A percentile compares a stretch with the other conserved stretches of the same genome.
Conservation (phyloP, 2,888 invertebrate genomes). For the Cryptocephalus moraei region DNA sequence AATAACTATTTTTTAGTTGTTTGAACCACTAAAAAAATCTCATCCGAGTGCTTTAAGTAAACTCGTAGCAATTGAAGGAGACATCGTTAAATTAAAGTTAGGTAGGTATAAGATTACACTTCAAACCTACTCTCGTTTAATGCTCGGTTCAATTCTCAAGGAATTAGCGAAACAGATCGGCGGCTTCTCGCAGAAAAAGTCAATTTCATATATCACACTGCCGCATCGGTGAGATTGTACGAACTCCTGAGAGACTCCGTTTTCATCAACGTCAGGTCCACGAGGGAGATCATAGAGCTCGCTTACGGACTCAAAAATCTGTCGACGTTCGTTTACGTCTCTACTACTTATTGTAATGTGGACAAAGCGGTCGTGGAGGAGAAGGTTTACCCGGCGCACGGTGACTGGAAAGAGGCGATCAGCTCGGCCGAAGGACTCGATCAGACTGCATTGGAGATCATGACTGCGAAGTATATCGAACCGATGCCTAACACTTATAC, state of each 20-base stretch:
- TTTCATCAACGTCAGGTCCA: conserved; percentile 53
- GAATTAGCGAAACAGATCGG: conserved; percentile 43
- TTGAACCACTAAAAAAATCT: neutral
- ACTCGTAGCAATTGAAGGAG: neutral
- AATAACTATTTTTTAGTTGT: neutral
- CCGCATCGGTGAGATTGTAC: conserved; percentile 77
- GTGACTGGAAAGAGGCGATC: conserved; percentile 60
- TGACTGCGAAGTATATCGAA: conserved; percentile 51
- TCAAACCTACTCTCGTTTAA: too few species aligned
- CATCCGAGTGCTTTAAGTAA: neutral
- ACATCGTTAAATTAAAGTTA: neutral
- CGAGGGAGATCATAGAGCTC: conserved; percentile 51
- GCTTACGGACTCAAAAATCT: conserved; percentile 45
- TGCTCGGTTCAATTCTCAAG: conserved; percentile 29
- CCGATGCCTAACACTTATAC: conserved; percentile 84
- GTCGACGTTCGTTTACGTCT: conserved; percentile 63
- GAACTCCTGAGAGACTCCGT: conserved; percentile 60
- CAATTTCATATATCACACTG: conserved; percentile 63
- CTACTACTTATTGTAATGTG: conserved; percentile 81
- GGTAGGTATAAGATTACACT: neutral
- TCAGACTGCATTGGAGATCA: conserved; percentile 42
- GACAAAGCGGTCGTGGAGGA: conserved; percentile 67
- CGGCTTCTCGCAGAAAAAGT: conserved; percentile 47
- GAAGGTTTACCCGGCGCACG: conserved; percentile 56
- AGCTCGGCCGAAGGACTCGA: conserved; percentile 53